A percentile compares a stretch with the other conserved stretches of the same genome.
These are phyloP conservation scores for Prietella phreatophila DNA, from an alignment of 2,113 vertebrate genomes.

Conservation along the genomic window DNA sequence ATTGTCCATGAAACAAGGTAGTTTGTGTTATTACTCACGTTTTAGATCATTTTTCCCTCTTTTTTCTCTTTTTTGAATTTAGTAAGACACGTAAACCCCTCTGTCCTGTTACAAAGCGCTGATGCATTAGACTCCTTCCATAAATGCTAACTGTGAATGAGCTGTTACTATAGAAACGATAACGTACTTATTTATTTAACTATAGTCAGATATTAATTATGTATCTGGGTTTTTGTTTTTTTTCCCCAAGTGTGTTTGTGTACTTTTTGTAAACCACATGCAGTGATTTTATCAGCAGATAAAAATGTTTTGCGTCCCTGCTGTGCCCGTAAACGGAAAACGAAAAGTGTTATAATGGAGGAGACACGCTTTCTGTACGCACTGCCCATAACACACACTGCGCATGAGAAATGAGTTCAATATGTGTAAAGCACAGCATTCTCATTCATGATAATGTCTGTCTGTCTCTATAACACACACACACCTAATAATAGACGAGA, in stretches of 20 bases:
- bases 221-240: too few relatives aligned
- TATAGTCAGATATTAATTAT: too few relatives aligned
- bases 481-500: neutral
- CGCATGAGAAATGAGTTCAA: neutral
- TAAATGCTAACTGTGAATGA: neutral
- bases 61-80: too few relatives aligned
- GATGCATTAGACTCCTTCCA: neutral
- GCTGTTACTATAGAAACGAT: neutral
- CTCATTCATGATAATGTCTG: neutral
- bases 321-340: slow-evolving; percentile 6
- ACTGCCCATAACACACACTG: neutral
- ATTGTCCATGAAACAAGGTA: too few relatives aligned
- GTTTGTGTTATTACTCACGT: too few relatives aligned
- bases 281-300: neutral
- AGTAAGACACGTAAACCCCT: neutral
- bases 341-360: neutral
- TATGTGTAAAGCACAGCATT: slow-evolving; percentile 2
- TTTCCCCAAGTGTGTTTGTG: too few relatives aligned
- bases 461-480: slow-evolving; percentile 11
- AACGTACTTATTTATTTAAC: neutral
- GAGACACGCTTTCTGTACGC: neutral
- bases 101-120: neutral
- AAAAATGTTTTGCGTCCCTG: neutral
- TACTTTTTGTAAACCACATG: neutral
- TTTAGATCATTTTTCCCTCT: too few relatives aligned